These are phyloP conservation scores for Belonocnema kinseyi DNA, from an alignment of 1,140 invertebrate species.

Conservation along the genomic window DNA sequence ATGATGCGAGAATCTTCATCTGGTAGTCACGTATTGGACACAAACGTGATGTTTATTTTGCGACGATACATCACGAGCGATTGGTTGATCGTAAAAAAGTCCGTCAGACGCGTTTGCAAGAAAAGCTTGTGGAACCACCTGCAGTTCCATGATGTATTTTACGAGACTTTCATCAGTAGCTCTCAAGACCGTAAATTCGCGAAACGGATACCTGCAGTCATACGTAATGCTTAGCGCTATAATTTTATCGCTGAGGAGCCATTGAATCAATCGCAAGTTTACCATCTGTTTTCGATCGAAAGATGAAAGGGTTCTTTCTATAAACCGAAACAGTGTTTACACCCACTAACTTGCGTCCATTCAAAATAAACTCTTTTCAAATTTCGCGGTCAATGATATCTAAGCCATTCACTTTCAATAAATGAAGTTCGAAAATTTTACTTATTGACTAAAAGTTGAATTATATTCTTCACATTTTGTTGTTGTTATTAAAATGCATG, in stretches of 20 bases:
- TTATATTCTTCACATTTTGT: too few species aligned
- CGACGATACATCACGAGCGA: constrained; percentile 26
- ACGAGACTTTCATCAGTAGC: constrained; percentile 67
- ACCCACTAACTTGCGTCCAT: background rate
- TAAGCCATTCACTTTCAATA: background rate
- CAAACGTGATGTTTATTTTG: constrained; percentile 6
- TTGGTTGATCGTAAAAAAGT: background rate
- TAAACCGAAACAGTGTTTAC: background rate
- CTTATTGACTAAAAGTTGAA: too few species aligned
- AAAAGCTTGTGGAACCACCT: constrained; percentile 43
- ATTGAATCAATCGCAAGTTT: constrained; percentile 29
- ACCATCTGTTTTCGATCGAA: constrained; percentile 39
- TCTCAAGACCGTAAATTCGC: constrained; percentile 65
- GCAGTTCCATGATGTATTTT: constrained; percentile 52
- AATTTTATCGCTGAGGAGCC: constrained; percentile 57
- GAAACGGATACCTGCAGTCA: constrained; percentile 52
- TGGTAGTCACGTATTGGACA: background rate
- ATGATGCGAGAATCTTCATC: background rate
- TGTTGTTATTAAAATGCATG: too few species aligned
- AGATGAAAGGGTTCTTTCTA: constrained; percentile 34
- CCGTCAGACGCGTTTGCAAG: constrained; percentile 31
- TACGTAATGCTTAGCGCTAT: constrained; percentile 63
- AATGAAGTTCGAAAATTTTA: background rate
- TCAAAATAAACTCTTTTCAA: background rate
- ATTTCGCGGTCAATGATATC: background rate